Conservation (phyloP, 2,797 vertebrate species). For the Melanotaenia trifasciata region DNA sequence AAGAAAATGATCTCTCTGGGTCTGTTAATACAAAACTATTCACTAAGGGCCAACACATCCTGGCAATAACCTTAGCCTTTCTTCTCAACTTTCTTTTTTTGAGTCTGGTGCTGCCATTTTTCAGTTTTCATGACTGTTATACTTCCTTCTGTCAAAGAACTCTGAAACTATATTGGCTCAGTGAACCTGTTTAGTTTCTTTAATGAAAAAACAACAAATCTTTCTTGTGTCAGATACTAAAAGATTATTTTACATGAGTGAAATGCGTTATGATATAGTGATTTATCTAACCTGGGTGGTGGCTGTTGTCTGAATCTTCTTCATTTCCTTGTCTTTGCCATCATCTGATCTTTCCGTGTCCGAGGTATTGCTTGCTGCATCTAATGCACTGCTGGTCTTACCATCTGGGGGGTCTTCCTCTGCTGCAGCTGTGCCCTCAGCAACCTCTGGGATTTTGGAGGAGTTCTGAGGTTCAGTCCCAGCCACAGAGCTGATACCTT, state of each 20-base stretch:
- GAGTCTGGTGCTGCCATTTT: not conserved
- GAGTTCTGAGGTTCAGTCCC: conserved; percentile 73
- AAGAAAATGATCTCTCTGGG: conserved; percentile 43
- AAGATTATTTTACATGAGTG: not conserved
- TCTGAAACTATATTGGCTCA: conserved; percentile 3
- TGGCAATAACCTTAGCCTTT: conserved; percentile 27
- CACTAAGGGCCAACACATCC: conserved; percentile 39
- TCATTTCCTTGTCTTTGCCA: conserved; percentile 90
- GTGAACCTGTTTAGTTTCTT: conserved; percentile 2
- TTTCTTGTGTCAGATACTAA: not conserved
- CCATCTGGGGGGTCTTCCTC: conserved; percentile 78
- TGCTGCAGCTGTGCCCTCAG: conserved; percentile 75
- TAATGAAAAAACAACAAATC: conserved; percentile 54
- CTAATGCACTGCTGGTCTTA: conserved; percentile 65
- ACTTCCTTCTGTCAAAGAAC: conserved; percentile 5
- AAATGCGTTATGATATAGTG: not conserved
- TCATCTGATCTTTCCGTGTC: conserved; percentile 91
- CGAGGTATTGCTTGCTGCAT: conserved; percentile 85
- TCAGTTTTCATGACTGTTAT: conserved; percentile 10
- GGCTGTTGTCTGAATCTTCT: conserved; percentile 93
- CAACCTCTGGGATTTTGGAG: conserved; percentile 82
- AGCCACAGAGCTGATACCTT: conserved; percentile 80
- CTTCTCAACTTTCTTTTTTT: conserved; percentile 7
- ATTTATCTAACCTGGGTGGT: conserved; percentile 88
- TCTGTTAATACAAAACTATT: conserved; percentile 49